These are phyloP conservation scores for Ligdia adustata DNA, from an alignment of 2,888 invertebrate genomes.

Conservation along the genomic window DNA sequence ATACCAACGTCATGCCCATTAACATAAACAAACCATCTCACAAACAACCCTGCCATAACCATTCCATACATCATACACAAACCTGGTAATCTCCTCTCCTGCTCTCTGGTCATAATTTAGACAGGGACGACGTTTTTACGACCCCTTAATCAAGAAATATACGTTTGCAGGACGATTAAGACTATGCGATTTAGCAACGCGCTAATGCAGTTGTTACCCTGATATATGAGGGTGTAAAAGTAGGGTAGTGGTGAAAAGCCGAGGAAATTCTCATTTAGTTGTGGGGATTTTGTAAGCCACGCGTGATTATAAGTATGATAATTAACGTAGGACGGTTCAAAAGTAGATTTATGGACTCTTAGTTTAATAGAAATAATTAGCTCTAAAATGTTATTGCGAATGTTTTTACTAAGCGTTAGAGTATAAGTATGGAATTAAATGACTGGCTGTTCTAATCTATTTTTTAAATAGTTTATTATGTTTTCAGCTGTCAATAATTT, in stretches of 20 bases:
- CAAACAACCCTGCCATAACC: constrained; percentile 15
- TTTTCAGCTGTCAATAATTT: too few relatives aligned
- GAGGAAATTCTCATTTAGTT: background rate
- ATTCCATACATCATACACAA: constrained; percentile 19
- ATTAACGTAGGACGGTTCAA: too few relatives aligned
- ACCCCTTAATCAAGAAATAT: constrained; percentile 78
- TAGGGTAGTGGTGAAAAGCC: constrained; percentile 5
- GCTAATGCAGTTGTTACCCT: constrained; percentile 74
- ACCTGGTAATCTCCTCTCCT: constrained; percentile 45
- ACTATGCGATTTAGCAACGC: constrained; percentile 64
- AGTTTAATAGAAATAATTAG: too few relatives aligned
- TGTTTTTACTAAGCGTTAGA: too few relatives aligned
- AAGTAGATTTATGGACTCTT: too few relatives aligned
- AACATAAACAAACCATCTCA: background rate
- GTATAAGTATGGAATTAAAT: too few relatives aligned
- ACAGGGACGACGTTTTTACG: constrained; percentile 78
- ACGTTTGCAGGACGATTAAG: constrained; percentile 73
- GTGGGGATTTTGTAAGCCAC: background rate
- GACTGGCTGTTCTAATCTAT: too few relatives aligned
- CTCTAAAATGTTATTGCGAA: too few relatives aligned
- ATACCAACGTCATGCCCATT: background rate
- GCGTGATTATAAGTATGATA: too few relatives aligned
- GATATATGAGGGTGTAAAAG: constrained; percentile 13
- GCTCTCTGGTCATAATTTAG: constrained; percentile 62
- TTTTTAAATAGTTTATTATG: too few relatives aligned